phyloP scores from a whole-genome alignment of 2,113 vertebrate species.

The Neodon shergylaensis region DNA sequence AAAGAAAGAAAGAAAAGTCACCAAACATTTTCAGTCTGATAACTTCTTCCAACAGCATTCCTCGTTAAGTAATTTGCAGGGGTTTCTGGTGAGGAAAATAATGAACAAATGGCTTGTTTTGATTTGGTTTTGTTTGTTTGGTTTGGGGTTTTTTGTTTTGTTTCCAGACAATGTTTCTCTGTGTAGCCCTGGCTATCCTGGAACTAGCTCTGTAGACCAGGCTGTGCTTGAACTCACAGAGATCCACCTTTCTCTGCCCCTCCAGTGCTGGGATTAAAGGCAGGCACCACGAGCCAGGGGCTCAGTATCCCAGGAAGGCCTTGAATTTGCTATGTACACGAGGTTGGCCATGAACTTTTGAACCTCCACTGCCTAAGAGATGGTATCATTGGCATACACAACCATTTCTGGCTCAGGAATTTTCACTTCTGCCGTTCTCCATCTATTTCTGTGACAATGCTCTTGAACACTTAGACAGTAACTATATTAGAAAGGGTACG shows the following conservation, averaged over 20 bases:
- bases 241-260: background rate
- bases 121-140: background rate
- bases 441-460: constrained; percentile 21
- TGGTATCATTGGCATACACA: background rate
- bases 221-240: background rate
- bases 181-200: background rate
- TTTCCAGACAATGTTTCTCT: background rate
- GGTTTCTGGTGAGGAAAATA: constrained; percentile 24
- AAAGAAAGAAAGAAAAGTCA: background rate
- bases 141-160: background rate
- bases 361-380: background rate
- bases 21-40: background rate
- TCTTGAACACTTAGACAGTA: background rate
- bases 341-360: background rate
- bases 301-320: background rate
- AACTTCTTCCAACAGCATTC: constrained; percentile 31
- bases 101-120: background rate
- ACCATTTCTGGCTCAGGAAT: background rate
- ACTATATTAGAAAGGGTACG: background rate
- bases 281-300: background rate
- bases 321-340: background rate
- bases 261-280: background rate
- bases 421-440: constrained; percentile 9
- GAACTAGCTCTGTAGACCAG: background rate
- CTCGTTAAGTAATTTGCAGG: constrained; percentile 1